These are phyloP conservation scores for Cichladusa arquata DNA, from an alignment of 2,113 vertebrate genomes.

Conservation along the genomic window DNA sequence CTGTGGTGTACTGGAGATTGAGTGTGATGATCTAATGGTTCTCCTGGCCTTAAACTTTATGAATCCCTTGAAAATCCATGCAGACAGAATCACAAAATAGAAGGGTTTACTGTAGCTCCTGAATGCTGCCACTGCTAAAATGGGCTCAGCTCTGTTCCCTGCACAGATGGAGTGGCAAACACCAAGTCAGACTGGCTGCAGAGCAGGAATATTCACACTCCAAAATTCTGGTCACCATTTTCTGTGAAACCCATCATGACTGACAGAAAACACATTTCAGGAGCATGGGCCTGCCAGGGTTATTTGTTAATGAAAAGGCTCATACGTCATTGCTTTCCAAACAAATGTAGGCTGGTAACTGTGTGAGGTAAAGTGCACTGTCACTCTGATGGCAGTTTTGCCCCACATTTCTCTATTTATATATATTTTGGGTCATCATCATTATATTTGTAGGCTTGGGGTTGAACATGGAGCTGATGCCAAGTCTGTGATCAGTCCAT, in stretches of 20 bases:
- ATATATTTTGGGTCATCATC: not conserved
- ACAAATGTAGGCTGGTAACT: not conserved
- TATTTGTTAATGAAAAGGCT: not conserved
- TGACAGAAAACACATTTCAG: not conserved
- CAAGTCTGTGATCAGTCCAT: not conserved
- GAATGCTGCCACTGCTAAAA: not conserved
- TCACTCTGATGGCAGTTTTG: not conserved
- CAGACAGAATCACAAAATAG: not conserved
- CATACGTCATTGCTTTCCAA: not conserved
- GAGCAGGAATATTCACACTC: not conserved
- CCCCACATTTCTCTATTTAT: not conserved
- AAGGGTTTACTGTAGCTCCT: not conserved
- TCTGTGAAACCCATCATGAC: not conserved
- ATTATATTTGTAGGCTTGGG: not conserved
- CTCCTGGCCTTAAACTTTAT: conserved; percentile 26
- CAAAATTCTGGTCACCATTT: not conserved
- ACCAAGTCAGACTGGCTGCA: not conserved
- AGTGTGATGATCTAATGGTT: conserved; percentile 1
- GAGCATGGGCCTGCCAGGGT: not conserved
- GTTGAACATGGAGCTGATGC: not conserved
- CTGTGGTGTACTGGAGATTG: conserved; percentile 1
- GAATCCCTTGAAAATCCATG: not conserved
- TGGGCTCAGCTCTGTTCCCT: not conserved
- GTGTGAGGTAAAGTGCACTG: not conserved
- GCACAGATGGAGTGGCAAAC: not conserved